These are phyloP conservation scores for Rhyzopertha dominica DNA, from an alignment of 1,140 invertebrate species.

Conservation along the genomic window DNA sequence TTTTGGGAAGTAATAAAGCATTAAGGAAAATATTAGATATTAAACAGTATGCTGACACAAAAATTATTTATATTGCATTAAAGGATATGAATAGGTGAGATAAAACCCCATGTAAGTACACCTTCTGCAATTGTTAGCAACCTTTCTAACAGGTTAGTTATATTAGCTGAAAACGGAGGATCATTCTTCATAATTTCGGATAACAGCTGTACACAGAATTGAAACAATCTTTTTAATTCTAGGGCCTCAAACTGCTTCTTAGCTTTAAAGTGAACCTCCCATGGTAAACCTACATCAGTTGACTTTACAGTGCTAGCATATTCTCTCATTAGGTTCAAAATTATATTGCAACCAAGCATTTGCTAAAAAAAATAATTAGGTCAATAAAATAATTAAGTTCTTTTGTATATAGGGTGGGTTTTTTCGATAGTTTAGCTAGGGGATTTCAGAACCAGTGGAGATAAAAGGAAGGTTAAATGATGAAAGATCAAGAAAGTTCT, in stretches of 20 bases:
- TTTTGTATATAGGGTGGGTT: too few relatives aligned
- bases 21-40: slow-evolving; percentile 47
- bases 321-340: slow-evolving; percentile 79
- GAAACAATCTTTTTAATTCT: slow-evolving; percentile 75
- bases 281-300: slow-evolving; percentile 77
- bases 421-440: too few relatives aligned
- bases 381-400: too few relatives aligned
- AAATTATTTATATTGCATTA: slow-evolving; percentile 31
- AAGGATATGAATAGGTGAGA: slow-evolving; percentile 56
- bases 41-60: too few relatives aligned
- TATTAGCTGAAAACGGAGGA: slow-evolving; percentile 31
- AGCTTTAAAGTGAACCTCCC: slow-evolving; percentile 78
- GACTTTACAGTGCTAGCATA: slow-evolving; percentile 81
- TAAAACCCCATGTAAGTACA: slow-evolving; percentile 40
- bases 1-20: slow-evolving; percentile 56
- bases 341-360: slow-evolving; percentile 73
- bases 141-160: slow-evolving; percentile 32
- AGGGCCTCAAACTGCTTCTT: slow-evolving; percentile 79
- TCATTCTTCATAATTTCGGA: slow-evolving; percentile 41
- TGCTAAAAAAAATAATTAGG: slow-evolving; percentile 47
- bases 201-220: slow-evolving; percentile 39
- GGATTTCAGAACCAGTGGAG: too few relatives aligned
- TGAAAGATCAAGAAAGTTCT: too few relatives aligned
- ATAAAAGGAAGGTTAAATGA: too few relatives aligned
- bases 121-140: slow-evolving; percentile 38